These are phyloP conservation scores for Cryptoleucopteryx plumbea DNA, from an alignment of 2,113 vertebrate species.

Conservation along the genomic window DNA sequence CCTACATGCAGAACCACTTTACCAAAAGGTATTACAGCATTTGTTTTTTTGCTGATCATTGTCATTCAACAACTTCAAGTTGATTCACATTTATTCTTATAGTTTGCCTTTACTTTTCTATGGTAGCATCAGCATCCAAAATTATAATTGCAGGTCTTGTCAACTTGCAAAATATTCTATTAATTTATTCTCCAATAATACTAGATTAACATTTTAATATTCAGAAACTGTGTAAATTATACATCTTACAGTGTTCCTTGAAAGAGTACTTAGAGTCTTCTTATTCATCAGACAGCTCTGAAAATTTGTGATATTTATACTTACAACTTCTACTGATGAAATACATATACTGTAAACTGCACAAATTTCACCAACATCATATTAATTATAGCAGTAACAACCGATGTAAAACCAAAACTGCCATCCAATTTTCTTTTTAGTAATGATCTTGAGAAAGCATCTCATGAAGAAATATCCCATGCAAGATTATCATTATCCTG, in stretches of 20 bases:
- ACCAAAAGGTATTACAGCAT: not conserved
- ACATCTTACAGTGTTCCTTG: not conserved
- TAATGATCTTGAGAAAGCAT: not conserved
- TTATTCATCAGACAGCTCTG: not conserved
- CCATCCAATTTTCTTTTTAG: not conserved
- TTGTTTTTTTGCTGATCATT: not conserved
- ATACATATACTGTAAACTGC: not conserved
- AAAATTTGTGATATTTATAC: not conserved
- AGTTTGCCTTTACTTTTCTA: not conserved
- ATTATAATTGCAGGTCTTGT: not conserved
- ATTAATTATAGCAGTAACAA: not conserved
- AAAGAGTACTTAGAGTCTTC: not conserved
- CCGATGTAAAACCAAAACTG: not conserved
- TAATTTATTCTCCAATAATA: not conserved
- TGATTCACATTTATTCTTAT: not conserved
- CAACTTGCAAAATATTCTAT: not conserved
- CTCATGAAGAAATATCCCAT: not conserved
- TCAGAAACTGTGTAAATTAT: not conserved
- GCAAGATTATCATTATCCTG: not conserved
- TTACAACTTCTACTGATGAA: not conserved
- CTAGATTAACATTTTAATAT: not conserved
- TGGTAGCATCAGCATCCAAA: not conserved
- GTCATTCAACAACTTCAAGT: not conserved
- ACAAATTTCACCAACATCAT: not conserved
- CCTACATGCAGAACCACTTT: not conserved